Conservation (phyloP, 2,888 invertebrate genomes). For the Ryuthela nishihirai region DNA sequence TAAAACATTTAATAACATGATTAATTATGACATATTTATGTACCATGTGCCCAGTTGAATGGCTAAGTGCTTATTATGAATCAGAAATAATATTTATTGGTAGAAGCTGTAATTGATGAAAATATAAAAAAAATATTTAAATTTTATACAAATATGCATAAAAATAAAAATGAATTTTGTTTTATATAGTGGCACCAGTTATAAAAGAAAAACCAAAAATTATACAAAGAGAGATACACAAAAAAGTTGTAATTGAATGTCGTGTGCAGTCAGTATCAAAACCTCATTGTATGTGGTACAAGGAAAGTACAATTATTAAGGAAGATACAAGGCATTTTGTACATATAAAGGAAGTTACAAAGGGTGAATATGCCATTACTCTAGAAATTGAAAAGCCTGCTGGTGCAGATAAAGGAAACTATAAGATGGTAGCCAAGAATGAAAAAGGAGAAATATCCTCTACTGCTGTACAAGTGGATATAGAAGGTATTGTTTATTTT, state of each 20-base stretch:
- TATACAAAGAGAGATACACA: constrained; percentile 82
- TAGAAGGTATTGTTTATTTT: constrained; percentile 53
- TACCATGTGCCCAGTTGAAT: too few species aligned
- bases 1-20: too few species aligned
- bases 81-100: too few species aligned
- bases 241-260: constrained; percentile 86
- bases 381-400: constrained; percentile 82
- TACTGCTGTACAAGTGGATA: constrained; percentile 80
- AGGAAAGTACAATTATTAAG: constrained; percentile 72
- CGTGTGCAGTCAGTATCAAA: constrained; percentile 88
- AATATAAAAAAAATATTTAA: too few species aligned
- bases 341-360: constrained; percentile 66
- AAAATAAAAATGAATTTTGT: constrained; percentile 23
- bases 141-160: too few species aligned
- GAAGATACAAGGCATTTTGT: constrained; percentile 73
- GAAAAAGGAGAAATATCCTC: constrained; percentile 90
- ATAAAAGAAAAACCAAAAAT: constrained; percentile 86
- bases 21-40: too few species aligned
- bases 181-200: constrained; percentile 73
- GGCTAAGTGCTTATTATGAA: too few species aligned
- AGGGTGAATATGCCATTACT: constrained; percentile 87
- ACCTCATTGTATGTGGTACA: constrained; percentile 90
- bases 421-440: constrained; percentile 85
- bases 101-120: too few species aligned
- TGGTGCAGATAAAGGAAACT: constrained; percentile 77